Conservation (phyloP, 2,888 invertebrate genomes). For the Euspilapteryx auroguttella region DNA sequence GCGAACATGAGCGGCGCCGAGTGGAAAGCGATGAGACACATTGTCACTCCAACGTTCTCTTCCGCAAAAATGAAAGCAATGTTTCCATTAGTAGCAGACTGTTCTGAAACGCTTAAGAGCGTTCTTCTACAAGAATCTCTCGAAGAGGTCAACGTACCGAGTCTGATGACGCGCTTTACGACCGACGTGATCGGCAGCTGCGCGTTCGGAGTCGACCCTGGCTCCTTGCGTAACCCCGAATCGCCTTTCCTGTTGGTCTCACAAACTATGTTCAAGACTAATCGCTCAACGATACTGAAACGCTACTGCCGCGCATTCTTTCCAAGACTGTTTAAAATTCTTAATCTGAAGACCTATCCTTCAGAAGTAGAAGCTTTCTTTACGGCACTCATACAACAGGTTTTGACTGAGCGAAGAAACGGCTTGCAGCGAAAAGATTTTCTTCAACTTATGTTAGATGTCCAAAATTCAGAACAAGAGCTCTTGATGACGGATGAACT, state of each 20-base stretch:
- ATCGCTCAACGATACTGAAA: constrained; percentile 32
- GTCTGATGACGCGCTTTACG: constrained; percentile 36
- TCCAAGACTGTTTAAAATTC: constrained; percentile 36
- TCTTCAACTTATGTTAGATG: constrained; percentile 48
- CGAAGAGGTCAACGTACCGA: constrained; percentile 33
- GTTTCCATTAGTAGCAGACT: constrained; percentile 44
- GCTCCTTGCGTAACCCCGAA: constrained; percentile 30
- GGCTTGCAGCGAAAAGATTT: constrained; percentile 36
- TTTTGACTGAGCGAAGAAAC: constrained; percentile 31
- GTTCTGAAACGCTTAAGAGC: constrained; percentile 28
- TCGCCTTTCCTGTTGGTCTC: constrained; percentile 49
- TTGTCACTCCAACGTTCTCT: constrained; percentile 48
- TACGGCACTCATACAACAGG: constrained; percentile 37
- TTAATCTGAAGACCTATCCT: constrained; percentile 43
- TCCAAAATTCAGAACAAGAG: constrained; percentile 29
- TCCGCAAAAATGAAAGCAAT: constrained; percentile 54
- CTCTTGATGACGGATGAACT: constrained; percentile 46
- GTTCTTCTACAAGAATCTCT: constrained; percentile 19
- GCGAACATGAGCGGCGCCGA: constrained; percentile 49
- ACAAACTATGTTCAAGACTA: constrained; percentile 42
- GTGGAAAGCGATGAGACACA: constrained; percentile 48
- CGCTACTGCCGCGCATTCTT: constrained; percentile 44
- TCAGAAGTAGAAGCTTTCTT: constrained; percentile 41
- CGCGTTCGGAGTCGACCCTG: constrained; percentile 46
- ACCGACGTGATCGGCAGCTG: constrained; percentile 52